Percentiles rank a stretch among this genome's conserved stretches.
Evolutionary conservation across 2,113 vertebrate genomes (phyloP).

Genomic region (Ranitomeya imitator): DNA sequence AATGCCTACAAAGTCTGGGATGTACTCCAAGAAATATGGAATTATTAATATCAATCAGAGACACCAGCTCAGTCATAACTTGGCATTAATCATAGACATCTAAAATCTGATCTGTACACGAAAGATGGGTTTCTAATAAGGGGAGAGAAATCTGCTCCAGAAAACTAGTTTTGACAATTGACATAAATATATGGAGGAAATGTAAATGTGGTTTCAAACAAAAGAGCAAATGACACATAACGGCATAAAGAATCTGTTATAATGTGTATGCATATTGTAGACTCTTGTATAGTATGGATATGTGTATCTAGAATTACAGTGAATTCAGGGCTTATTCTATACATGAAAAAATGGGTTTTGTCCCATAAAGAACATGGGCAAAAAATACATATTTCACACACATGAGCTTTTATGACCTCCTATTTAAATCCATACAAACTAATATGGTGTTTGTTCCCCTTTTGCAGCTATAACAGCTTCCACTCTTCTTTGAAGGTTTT

Average conservation of each 20-base stretch:
- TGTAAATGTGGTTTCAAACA: background rate
- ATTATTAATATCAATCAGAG: slow-evolving; percentile 22
- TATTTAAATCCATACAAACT: too few relatives aligned
- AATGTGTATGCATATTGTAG: background rate
- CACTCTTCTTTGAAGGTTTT: too few relatives aligned
- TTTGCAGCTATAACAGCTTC: too few relatives aligned
- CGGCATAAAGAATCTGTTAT: background rate
- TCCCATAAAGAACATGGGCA: too few relatives aligned
- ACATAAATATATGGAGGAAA: background rate
- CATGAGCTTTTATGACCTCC: too few relatives aligned
- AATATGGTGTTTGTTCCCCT: too few relatives aligned
- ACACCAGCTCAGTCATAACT: background rate
- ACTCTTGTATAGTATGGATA: too few relatives aligned
- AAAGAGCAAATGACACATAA: background rate
- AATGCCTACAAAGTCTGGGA: background rate
- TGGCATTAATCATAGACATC: background rate
- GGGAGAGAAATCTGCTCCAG: background rate
- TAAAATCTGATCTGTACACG: background rate
- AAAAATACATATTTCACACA: too few relatives aligned
- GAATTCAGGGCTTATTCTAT: too few relatives aligned
- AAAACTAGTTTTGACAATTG: background rate
- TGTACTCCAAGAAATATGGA: slow-evolving; percentile 24
- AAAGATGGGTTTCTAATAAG: background rate
- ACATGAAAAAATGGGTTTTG: too few relatives aligned
- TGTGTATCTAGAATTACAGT: too few relatives aligned